Conservation (phyloP, 2,113 vertebrate species). For the Galeopterus variegatus region DNA sequence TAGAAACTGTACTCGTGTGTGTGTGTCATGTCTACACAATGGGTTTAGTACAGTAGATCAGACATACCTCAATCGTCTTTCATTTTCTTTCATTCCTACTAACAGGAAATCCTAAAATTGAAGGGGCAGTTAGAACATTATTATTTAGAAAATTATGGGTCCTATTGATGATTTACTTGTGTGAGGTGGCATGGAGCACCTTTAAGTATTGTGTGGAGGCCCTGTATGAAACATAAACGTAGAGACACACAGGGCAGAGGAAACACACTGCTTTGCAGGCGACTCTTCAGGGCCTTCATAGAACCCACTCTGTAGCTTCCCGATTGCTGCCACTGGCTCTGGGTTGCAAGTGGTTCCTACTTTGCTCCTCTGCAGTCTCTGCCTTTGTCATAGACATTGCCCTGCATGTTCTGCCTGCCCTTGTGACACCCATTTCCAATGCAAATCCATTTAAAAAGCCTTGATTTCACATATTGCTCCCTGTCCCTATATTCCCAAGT, state of each 20-base stretch:
- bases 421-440: neutral
- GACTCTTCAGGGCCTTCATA: neutral
- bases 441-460: neutral
- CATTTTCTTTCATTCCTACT: neutral
- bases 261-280: neutral
- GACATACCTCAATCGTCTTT: neutral
- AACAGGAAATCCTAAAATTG: neutral
- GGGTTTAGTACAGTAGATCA: neutral
- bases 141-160: neutral
- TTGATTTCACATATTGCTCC: neutral
- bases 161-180: neutral
- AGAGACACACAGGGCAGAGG: neutral
- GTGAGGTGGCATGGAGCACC: neutral
- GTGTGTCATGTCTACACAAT: neutral
- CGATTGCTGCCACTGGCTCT: neutral
- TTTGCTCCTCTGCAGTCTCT: neutral
- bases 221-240: neutral
- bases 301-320: neutral
- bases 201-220: neutral
- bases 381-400: neutral
- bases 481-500: neutral
- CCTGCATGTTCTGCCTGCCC: neutral
- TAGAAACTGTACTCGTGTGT: neutral
- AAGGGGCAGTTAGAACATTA: neutral
- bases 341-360: neutral